Evolutionary conservation across 1,140 invertebrate genomes (phyloP).

Genomic region (Drosophila athabasca): DNA sequence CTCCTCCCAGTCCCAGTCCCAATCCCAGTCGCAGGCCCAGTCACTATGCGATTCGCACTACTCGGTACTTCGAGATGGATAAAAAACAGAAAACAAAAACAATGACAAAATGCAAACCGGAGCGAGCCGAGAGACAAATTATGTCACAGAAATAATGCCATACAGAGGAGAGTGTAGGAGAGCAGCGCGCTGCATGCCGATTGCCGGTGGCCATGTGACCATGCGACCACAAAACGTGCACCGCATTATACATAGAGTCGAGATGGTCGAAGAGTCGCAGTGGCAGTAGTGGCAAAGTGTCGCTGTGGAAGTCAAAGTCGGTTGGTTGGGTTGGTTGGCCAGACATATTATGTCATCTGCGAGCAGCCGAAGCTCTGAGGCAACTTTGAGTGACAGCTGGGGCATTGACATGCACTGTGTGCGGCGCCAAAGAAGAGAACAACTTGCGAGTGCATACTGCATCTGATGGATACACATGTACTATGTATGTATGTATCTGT

Average conservation of each 20-base stretch:
- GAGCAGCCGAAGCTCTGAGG: constrained; percentile 1
- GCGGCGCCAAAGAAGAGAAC: constrained; percentile 18
- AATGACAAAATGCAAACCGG: constrained; percentile 14
- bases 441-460: constrained; percentile 22
- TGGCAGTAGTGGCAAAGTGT: constrained; percentile 8
- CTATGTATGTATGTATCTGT: constrained; percentile 45
- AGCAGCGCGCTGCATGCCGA: constrained; percentile 47
- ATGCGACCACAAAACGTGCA: constrained; percentile 63
- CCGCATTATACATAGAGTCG: constrained; percentile 39
- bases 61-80: no score
- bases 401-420: constrained; percentile 60
- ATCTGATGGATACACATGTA: constrained; percentile 54
- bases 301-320: constrained; percentile 5
- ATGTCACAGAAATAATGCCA: constrained; percentile 51
- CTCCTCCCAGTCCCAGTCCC: no score
- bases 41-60: constrained; percentile 9
- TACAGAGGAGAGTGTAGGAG: constrained; percentile 13
- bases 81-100: no score
- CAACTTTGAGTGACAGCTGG: constrained; percentile 47
- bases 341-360: not conserved
- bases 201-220: constrained; percentile 38
- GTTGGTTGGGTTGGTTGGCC: no score
- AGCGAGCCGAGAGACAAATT: constrained; percentile 36
- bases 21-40: no score
- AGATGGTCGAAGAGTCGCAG: not conserved